A percentile compares a stretch with the other conserved stretches of the same genome.
Conservation (phyloP, 1,140 invertebrate genomes). For the Neomicropteryx cornuta region DNA sequence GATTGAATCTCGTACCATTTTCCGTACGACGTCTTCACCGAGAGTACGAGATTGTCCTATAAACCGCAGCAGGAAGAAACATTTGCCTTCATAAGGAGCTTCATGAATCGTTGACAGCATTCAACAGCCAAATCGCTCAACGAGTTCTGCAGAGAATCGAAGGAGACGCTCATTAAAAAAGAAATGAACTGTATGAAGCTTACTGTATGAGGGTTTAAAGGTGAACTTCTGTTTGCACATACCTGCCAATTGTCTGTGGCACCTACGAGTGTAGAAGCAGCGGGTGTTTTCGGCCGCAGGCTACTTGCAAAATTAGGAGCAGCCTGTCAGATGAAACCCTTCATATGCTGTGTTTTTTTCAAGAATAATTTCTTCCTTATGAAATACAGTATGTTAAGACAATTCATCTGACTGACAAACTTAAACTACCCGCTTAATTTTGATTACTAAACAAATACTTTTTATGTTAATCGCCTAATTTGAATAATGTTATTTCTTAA, state of each 20-base stretch:
- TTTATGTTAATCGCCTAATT: too few relatives aligned
- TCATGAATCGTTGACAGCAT: too few relatives aligned
- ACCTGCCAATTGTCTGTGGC: neutral
- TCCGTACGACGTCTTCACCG: too few relatives aligned
- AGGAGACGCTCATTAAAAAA: neutral
- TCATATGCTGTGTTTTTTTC: neutral
- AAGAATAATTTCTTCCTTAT: neutral
- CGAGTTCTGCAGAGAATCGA: neutral
- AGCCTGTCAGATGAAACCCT: neutral
- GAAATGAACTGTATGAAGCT: neutral
- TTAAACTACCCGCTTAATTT: too few relatives aligned
- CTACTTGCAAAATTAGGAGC: slow-evolving; percentile 1
- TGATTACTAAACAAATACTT: too few relatives aligned
- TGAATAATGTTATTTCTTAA: too few relatives aligned
- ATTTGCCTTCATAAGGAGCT: too few relatives aligned
- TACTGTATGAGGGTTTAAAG: neutral
- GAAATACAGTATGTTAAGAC: too few relatives aligned
- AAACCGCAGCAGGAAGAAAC: too few relatives aligned
- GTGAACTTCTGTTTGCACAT: neutral
- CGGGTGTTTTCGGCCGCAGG: neutral
- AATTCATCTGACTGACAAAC: too few relatives aligned
- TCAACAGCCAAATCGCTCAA: neutral
- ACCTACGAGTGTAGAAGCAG: slow-evolving; percentile 1
- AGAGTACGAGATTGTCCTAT: too few relatives aligned
- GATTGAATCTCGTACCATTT: too few relatives aligned